Conservation (phyloP, 2,888 invertebrate species). For the Pristionchus arcanus region DNA sequence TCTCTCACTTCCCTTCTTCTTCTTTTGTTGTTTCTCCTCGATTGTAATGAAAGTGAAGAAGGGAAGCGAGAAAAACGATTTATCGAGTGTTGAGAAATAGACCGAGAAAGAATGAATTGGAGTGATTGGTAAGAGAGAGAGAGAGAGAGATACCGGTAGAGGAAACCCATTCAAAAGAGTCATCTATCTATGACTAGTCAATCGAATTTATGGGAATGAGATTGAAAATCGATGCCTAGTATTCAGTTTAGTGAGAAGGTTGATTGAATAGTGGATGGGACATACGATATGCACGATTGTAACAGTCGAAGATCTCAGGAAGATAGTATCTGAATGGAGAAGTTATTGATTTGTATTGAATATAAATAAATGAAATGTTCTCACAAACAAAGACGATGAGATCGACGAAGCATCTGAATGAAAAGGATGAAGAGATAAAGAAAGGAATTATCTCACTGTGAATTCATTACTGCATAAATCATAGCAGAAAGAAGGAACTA, state of each 20-base stretch:
- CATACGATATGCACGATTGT: constrained; percentile 76
- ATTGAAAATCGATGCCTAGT: constrained; percentile 46
- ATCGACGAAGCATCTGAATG: constrained; percentile 71
- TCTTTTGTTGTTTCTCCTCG: constrained; percentile 27
- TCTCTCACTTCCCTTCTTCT: constrained; percentile 37
- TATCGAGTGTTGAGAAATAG: background rate
- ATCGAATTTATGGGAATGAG: background rate
- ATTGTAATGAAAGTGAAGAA: constrained; percentile 46
- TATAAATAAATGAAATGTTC: no score
- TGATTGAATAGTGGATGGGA: constrained; percentile 57
- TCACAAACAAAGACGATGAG: constrained; percentile 76
- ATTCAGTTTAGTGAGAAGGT: constrained; percentile 42
- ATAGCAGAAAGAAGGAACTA: constrained; percentile 78
- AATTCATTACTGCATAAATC: constrained; percentile 78
- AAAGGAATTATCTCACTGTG: constrained; percentile 58
- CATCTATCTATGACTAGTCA: background rate
- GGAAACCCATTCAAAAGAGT: background rate
- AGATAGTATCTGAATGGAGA: constrained; percentile 69
- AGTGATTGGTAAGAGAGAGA: background rate
- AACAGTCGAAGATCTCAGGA: constrained; percentile 79
- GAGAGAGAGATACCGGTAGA: constrained; percentile 30
- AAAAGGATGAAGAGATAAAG: no score
- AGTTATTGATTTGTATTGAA: no score
- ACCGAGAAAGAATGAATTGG: background rate
- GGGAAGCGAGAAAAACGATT: constrained; percentile 45